These are phyloP conservation scores for Lasioglossum pauxillum DNA, from an alignment of 2,888 invertebrate species.

Conservation along the genomic window DNA sequence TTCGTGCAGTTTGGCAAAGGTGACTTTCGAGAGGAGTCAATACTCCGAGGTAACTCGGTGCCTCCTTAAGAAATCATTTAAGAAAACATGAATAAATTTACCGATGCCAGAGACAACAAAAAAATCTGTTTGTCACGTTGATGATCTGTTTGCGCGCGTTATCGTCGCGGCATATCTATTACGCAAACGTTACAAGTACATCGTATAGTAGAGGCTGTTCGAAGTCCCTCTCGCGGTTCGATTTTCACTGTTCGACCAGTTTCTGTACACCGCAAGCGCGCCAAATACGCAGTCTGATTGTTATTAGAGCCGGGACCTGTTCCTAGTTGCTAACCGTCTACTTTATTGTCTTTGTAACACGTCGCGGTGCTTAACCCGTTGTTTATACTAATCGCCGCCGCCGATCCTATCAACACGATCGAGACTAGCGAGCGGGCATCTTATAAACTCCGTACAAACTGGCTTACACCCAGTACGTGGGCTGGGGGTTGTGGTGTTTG, in stretches of 20 bases:
- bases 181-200: background rate
- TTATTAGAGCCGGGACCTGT: background rate
- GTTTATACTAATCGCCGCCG: background rate
- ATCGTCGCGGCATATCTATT: background rate
- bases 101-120: background rate
- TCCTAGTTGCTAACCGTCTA: background rate
- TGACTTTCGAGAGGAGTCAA: background rate
- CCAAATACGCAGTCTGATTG: background rate
- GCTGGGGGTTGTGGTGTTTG: conserved; percentile 79
- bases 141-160: background rate
- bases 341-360: background rate
- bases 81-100: background rate
- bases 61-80: background rate
- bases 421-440: background rate
- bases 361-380: background rate
- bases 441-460: conserved; percentile 69
- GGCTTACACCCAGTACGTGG: conserved; percentile 78
- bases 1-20: background rate
- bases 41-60: background rate
- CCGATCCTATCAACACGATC: background rate
- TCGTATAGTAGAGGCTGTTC: background rate
- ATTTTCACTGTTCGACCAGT: background rate
- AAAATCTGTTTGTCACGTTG: background rate
- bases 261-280: background rate
- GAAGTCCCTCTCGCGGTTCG: background rate